Evolutionary conservation across 2,888 invertebrate genomes (phyloP).

Genomic region (Dascillus cervinus): DNA sequence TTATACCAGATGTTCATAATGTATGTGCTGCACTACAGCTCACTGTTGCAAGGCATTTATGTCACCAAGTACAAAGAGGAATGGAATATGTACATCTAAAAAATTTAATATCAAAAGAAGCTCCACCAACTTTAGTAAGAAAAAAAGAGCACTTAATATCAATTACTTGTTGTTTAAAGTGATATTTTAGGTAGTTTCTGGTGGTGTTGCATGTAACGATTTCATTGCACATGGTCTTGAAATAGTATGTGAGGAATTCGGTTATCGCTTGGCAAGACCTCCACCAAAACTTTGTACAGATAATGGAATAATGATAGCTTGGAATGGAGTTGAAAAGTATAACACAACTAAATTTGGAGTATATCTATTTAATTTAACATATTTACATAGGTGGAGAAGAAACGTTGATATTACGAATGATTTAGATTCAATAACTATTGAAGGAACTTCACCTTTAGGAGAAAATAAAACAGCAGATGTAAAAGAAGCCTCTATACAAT

Average conservation of each 20-base stretch:
- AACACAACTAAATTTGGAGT: slow-evolving; percentile 4
- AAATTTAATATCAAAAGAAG: slow-evolving; percentile 52
- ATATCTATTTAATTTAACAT: slow-evolving; percentile 1
- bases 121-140: slow-evolving; percentile 53
- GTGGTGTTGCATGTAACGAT: slow-evolving; percentile 93
- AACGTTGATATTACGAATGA: slow-evolving; percentile 40
- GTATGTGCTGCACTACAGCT: slow-evolving; percentile 81
- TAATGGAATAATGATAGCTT: slow-evolving; percentile 98
- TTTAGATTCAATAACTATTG: slow-evolving; percentile 52
- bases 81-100: slow-evolving; percentile 61
- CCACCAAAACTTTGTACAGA: slow-evolving; percentile 87
- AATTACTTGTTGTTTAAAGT: not conserved
- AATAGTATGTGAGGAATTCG: slow-evolving; percentile 56
- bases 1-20: slow-evolving; percentile 70
- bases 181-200: slow-evolving; percentile 69
- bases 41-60: slow-evolving; percentile 68
- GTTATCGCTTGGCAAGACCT: slow-evolving; percentile 64
- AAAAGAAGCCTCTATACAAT: slow-evolving; percentile 47
- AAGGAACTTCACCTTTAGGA: slow-evolving; percentile 57
- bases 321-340: slow-evolving; percentile 89
- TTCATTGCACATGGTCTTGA: slow-evolving; percentile 65
- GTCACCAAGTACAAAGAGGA: slow-evolving; percentile 75
- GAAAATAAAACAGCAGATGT: slow-evolving; percentile 52
- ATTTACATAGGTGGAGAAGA: slow-evolving; percentile 28
- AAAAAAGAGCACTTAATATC: not conserved